Percentiles rank a stretch among this genome's conserved stretches.
Conservation (phyloP, 2,888 invertebrate genomes). For the Drosophila fulvimacula region DNA sequence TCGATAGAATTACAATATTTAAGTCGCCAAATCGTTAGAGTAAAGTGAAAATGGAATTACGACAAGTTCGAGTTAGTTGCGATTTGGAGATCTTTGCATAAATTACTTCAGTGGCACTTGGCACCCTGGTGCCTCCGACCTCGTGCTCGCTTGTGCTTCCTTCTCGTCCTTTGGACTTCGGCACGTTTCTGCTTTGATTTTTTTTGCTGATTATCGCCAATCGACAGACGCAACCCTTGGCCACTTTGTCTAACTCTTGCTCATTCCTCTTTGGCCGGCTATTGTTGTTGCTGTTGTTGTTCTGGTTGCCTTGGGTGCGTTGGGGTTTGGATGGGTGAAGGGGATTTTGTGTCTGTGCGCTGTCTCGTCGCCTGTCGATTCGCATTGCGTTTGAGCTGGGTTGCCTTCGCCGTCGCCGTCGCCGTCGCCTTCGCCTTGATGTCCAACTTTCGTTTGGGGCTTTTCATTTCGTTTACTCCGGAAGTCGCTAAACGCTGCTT, state of each 20-base stretch:
- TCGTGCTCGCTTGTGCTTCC: no score
- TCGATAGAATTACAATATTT: neutral
- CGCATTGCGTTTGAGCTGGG: constrained; percentile 69
- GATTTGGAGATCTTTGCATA: constrained; percentile 45
- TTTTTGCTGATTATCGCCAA: constrained; percentile 36
- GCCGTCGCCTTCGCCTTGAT: constrained; percentile 1
- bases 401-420: constrained; percentile 22
- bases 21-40: constrained; percentile 23
- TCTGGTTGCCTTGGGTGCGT: neutral
- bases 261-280: constrained; percentile 4
- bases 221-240: constrained; percentile 54
- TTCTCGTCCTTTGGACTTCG: constrained; percentile 7
- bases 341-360: constrained; percentile 53
- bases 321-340: neutral
- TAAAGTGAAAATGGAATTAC: constrained; percentile 35
- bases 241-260: constrained; percentile 30
- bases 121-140: neutral
- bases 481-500: constrained; percentile 52
- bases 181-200: constrained; percentile 26
- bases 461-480: constrained; percentile 59
- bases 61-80: constrained; percentile 42
- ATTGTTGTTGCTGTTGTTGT: constrained; percentile 3
- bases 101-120: constrained; percentile 50
- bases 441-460: constrained; percentile 58
- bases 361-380: constrained; percentile 72